Percentiles rank a stretch among this genome's conserved stretches.
Evolutionary conservation across 2,113 vertebrate species (phyloP).

Genomic region (Hippotragus niger): DNA sequence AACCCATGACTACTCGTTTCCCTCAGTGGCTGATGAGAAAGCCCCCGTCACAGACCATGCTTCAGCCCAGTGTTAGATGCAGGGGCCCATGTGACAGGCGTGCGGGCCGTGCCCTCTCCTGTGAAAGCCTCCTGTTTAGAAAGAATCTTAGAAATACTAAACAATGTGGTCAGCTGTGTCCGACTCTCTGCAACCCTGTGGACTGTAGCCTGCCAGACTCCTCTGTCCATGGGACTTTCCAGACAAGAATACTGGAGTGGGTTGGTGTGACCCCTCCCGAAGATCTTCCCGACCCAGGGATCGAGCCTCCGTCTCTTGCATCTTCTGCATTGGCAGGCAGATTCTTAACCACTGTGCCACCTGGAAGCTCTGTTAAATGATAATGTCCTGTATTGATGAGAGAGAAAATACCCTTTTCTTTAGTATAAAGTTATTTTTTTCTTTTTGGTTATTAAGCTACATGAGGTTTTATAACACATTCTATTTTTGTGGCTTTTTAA

Average conservation of each 20-base stretch:
- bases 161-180: neutral
- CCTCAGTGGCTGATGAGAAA: neutral
- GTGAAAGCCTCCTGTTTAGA: neutral
- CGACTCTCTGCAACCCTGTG: neutral
- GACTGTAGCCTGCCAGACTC: neutral
- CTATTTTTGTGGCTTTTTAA: neutral
- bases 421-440: neutral
- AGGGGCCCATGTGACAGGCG: too few species aligned
- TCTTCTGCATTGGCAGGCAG: neutral
- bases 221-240: neutral
- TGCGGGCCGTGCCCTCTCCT: neutral
- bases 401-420: neutral
- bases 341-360: neutral
- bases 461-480: neutral
- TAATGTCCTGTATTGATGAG: neutral
- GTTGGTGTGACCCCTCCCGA: neutral
- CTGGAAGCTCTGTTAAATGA: neutral
- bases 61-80: neutral
- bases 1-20: neutral
- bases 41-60: fast-evolving
- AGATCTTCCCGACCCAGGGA: neutral
- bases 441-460: neutral
- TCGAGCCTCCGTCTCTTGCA: neutral
- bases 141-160: neutral
- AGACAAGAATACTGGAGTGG: neutral